These are phyloP conservation scores for Drosophila mulleri DNA, from an alignment of 2,888 invertebrate genomes.

Conservation along the genomic window DNA sequence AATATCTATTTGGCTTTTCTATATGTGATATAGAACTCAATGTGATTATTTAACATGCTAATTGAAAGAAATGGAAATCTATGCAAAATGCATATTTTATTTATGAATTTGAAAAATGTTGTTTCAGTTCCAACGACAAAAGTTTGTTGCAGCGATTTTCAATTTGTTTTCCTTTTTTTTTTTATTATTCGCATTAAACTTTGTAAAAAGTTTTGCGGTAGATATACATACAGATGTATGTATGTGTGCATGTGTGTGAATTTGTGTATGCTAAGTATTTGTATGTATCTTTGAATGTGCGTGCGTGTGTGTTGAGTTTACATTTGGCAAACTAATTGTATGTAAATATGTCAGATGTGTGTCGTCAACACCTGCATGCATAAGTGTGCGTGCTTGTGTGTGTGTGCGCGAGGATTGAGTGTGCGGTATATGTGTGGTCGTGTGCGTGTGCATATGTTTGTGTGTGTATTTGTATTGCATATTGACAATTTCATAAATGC, in stretches of 20 bases:
- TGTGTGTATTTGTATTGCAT: slow-evolving; percentile 67
- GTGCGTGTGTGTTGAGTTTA: slow-evolving; percentile 51
- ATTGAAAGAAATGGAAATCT: slow-evolving; percentile 48
- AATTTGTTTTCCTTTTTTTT: slow-evolving; percentile 54
- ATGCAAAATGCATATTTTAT: slow-evolving; percentile 65
- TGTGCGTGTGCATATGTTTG: slow-evolving; percentile 19
- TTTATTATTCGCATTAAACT: slow-evolving; percentile 37
- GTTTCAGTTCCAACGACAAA: slow-evolving; percentile 51
- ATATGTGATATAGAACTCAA: neutral
- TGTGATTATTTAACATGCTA: slow-evolving; percentile 29
- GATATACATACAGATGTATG: neutral
- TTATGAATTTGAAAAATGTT: slow-evolving; percentile 48
- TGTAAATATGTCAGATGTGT: slow-evolving; percentile 79
- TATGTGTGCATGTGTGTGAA: slow-evolving; percentile 6
- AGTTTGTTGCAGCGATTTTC: slow-evolving; percentile 56
- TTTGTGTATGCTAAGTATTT: slow-evolving; percentile 4
- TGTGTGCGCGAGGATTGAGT: slow-evolving; percentile 16
- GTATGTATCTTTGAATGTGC: slow-evolving; percentile 7
- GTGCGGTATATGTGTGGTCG: slow-evolving; percentile 15
- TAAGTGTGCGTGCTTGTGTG: slow-evolving; percentile 12
- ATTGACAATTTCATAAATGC: slow-evolving; percentile 81
- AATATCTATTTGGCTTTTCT: neutral
- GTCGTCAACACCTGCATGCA: slow-evolving; percentile 72
- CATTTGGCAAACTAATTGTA: slow-evolving; percentile 80
- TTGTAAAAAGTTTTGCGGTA: slow-evolving; percentile 30